A percentile compares a stretch with the other conserved stretches of the same genome.
Evolutionary conservation across 2,888 invertebrate species (phyloP).

Genomic region (Synergus japonicus): DNA sequence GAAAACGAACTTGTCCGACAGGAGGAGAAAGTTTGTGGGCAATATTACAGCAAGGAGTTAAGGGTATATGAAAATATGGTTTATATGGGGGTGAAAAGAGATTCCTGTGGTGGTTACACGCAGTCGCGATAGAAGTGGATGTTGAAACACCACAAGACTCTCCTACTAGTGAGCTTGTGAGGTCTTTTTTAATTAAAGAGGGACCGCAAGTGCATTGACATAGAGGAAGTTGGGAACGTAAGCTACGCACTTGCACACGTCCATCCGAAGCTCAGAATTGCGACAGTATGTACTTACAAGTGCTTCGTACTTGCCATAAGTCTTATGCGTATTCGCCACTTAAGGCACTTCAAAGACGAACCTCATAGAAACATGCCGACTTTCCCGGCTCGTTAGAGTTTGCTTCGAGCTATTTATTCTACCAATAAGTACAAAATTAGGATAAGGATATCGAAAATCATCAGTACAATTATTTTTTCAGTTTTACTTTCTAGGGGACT

Average conservation of each 20-base stretch:
- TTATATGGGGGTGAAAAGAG: conserved; percentile 59
- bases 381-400: conserved; percentile 6
- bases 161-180: conserved; percentile 54
- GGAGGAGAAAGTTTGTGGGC: conserved; percentile 5
- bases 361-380: conserved; percentile 22
- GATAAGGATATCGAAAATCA: not conserved
- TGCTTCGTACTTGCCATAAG: conserved; percentile 53
- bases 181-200: conserved; percentile 65
- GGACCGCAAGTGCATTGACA: conserved; percentile 51
- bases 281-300: conserved; percentile 46
- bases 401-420: conserved; percentile 29
- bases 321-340: conserved; percentile 57
- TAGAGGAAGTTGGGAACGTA: conserved; percentile 44
- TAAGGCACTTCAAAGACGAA: conserved; percentile 57
- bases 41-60: conserved; percentile 29
- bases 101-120: conserved; percentile 61
- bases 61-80: conserved; percentile 36
- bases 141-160: conserved; percentile 54
- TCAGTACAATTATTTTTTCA: not conserved
- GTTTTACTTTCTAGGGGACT: no score
- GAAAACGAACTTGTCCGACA: conserved; percentile 18
- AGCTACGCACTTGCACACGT: conserved; percentile 50
- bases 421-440: conserved; percentile 31
- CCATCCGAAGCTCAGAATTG: conserved; percentile 35
- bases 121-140: conserved; percentile 58